Percentiles rank a stretch among this genome's conserved stretches.
These are phyloP conservation scores for Pseudomyrmex sp. DNA, from an alignment of 1,140 invertebrate genomes.

Conservation along the genomic window DNA sequence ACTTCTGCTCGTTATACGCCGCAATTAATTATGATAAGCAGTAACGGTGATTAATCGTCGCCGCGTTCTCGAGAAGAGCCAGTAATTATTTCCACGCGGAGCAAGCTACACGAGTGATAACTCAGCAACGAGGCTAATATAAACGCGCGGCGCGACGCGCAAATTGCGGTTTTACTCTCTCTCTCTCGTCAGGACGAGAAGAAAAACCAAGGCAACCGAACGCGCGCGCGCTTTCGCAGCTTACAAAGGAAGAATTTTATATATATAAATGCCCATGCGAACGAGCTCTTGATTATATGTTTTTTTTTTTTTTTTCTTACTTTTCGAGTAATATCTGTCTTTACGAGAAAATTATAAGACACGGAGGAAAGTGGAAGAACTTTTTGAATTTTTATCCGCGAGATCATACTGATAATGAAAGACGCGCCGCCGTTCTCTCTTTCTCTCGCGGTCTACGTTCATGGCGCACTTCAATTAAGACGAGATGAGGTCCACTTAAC, in stretches of 20 bases:
- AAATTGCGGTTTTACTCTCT: constrained; percentile 47
- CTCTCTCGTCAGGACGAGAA: constrained; percentile 44
- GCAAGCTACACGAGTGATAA: constrained; percentile 45
- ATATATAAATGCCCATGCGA: background rate
- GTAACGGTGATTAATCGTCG: constrained; percentile 60
- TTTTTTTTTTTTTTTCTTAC: no score
- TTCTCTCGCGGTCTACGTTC: background rate
- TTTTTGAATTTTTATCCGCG: constrained; percentile 37
- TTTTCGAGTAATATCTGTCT: background rate
- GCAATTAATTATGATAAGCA: constrained; percentile 70
- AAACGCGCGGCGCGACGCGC: constrained; percentile 42
- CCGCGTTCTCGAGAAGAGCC: constrained; percentile 33
- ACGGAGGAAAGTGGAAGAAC: background rate
- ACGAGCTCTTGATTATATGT: background rate
- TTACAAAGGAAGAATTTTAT: no score
- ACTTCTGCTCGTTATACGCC: constrained; percentile 36
- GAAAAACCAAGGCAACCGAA: background rate
- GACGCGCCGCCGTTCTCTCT: background rate
- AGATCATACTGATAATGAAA: constrained; percentile 42
- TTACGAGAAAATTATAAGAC: constrained; percentile 20
- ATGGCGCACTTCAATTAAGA: constrained; percentile 41
- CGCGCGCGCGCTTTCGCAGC: background rate
- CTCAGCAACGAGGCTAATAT: constrained; percentile 48
- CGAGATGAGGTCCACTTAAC: constrained; percentile 23
- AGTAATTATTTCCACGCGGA: constrained; percentile 64